Evolutionary conservation across 2,113 vertebrate genomes (phyloP).

Genomic region (Corvus hawaiiensis): DNA sequence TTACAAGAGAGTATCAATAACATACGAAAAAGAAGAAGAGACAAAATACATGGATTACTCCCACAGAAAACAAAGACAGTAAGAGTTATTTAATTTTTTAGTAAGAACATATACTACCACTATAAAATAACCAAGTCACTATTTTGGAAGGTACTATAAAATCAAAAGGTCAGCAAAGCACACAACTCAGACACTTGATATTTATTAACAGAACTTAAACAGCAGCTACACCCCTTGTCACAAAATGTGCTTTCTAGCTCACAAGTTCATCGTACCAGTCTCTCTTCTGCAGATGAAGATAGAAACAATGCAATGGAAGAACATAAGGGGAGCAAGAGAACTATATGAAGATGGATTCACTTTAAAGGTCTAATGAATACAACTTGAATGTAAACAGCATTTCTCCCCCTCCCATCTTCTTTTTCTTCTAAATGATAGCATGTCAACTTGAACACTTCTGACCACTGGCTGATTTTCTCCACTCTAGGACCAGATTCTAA

Average conservation of each 20-base stretch:
- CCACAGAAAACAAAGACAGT: background rate
- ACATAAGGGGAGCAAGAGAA: accelerated
- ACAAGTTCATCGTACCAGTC: background rate
- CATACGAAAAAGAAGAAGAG: background rate
- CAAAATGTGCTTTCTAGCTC: background rate
- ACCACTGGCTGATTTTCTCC: background rate
- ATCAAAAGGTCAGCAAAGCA: background rate
- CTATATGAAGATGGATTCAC: background rate
- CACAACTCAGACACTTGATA: background rate
- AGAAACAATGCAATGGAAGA: background rate
- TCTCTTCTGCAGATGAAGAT: background rate
- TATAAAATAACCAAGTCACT: background rate
- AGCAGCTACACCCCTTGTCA: background rate
- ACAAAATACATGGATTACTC: background rate
- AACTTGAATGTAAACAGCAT: background rate
- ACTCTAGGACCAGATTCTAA: background rate
- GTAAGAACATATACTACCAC: background rate
- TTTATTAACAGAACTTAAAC: background rate
- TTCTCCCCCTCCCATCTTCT: background rate
- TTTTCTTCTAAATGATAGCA: background rate
- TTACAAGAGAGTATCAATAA: background rate
- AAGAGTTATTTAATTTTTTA: background rate
- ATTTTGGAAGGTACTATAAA: background rate
- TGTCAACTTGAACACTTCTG: background rate
- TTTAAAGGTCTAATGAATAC: background rate